These are phyloP conservation scores for Cricetomys ansorgei DNA, from an alignment of 2,113 vertebrate genomes.

Conservation along the genomic window DNA sequence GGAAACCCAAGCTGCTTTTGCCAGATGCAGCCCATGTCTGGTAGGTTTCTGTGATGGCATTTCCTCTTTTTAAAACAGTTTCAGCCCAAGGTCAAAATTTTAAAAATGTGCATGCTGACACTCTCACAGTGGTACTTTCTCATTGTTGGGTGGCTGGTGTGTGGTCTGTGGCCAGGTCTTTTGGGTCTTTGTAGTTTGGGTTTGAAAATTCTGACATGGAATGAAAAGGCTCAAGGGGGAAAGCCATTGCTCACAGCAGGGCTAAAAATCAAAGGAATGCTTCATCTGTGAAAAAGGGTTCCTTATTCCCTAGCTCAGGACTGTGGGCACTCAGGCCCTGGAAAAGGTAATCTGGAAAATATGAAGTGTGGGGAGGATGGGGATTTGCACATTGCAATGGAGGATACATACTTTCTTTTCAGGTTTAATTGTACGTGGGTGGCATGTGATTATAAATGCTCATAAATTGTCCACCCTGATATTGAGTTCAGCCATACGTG, in stretches of 20 bases:
- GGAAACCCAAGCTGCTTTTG: constrained; percentile 53
- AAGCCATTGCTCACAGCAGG: constrained; percentile 62
- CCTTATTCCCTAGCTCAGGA: constrained; percentile 61
- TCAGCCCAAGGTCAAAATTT: constrained; percentile 26
- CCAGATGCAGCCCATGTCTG: not conserved
- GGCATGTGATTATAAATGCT: constrained; percentile 64
- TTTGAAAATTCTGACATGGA: constrained; percentile 72
- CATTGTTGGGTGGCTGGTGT: constrained; percentile 70
- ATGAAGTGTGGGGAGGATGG: constrained; percentile 54
- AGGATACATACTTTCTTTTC: constrained; percentile 65
- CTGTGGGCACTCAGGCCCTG: constrained; percentile 45
- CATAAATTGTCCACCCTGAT: constrained; percentile 68
- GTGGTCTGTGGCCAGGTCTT: constrained; percentile 71
- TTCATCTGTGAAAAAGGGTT: constrained; percentile 77
- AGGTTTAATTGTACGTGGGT: constrained; percentile 72
- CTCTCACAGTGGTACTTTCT: constrained; percentile 50
- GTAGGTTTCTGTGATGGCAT: constrained; percentile 37
- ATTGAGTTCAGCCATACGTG: constrained; percentile 64
- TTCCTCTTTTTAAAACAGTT: not conserved
- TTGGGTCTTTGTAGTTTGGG: constrained; percentile 72
- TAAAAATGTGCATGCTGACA: not conserved
- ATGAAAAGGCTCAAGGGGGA: constrained; percentile 58
- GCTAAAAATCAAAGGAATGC: constrained; percentile 74
- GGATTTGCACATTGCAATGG: constrained; percentile 66
- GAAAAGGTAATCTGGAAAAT: constrained; percentile 74